Percentiles rank a stretch among this genome's conserved stretches.
phyloP scores from a whole-genome alignment of 2,888 invertebrate species.

The Timema cristinae region DNA sequence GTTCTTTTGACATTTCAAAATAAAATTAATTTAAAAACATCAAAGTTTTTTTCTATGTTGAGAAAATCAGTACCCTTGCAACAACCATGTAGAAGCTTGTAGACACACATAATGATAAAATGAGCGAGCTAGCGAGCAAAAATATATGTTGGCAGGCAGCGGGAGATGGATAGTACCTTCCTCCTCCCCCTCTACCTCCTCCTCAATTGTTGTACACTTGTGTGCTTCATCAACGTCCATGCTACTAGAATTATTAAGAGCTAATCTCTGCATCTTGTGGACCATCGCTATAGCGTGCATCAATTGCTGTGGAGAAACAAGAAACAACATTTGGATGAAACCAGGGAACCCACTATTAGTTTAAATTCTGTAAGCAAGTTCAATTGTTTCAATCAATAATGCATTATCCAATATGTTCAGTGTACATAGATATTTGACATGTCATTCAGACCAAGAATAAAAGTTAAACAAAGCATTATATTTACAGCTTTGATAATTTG shows the following conservation, averaged over 20 bases:
- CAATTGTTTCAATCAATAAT: too few relatives aligned
- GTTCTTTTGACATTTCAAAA: too few relatives aligned
- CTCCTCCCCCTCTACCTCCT: conserved; percentile 40
- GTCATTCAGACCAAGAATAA: too few relatives aligned
- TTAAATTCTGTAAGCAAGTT: too few relatives aligned
- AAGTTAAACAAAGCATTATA: too few relatives aligned
- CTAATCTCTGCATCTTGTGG: conserved; percentile 46
- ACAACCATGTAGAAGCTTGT: conserved; percentile 6
- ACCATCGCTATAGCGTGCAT: conserved; percentile 49
- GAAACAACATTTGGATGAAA: conserved; percentile 28
- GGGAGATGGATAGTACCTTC: conserved; percentile 23
- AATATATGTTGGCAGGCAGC: conserved; percentile 4
- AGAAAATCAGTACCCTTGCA: conserved; percentile 1
- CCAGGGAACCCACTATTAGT: not conserved
- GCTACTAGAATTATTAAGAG: conserved; percentile 42
- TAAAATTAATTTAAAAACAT: too few relatives aligned
- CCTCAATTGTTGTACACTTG: conserved; percentile 42
- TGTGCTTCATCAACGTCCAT: conserved; percentile 42
- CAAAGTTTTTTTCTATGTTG: too few relatives aligned
- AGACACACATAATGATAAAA: not conserved
- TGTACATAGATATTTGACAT: too few relatives aligned
- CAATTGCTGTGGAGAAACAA: conserved; percentile 43
- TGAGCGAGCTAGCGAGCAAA: conserved; percentile 5
- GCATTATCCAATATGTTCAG: too few relatives aligned
- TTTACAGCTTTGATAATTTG: too few relatives aligned